A percentile compares a stretch with the other conserved stretches of the same genome.
Conservation (phyloP, 2,113 vertebrate genomes). For the Rhinichthys klamathensis region DNA sequence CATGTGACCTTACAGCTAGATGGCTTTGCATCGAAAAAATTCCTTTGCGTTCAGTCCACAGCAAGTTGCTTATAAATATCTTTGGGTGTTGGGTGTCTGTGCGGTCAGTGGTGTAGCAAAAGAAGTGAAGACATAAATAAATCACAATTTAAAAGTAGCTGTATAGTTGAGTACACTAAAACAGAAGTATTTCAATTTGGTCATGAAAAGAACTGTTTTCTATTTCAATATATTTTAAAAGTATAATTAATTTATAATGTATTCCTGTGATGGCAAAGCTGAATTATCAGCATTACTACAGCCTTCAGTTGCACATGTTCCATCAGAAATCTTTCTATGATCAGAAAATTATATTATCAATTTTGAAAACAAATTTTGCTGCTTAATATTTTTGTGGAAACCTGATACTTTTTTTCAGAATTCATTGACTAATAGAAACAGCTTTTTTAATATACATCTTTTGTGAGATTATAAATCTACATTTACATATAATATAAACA, state of each 20-base stretch:
- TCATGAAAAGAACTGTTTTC: neutral
- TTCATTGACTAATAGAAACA: no score
- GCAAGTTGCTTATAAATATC: constrained; percentile 4
- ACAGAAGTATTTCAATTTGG: neutral
- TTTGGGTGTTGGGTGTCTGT: constrained; percentile 22
- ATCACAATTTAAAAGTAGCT: neutral
- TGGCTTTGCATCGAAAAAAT: neutral
- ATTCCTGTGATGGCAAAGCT: neutral
- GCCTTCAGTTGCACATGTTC: neutral
- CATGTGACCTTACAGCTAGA: constrained; percentile 5
- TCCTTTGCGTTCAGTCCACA: neutral
- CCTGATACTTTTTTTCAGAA: neutral
- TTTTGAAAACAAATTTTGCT: neutral
- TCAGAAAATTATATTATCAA: neutral
- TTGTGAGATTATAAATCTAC: no score
- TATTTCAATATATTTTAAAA: neutral
- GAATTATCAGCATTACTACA: neutral
- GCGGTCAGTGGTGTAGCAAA: constrained; percentile 19
- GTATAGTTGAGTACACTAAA: neutral
- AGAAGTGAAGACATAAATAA: neutral
- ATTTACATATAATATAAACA: no score
- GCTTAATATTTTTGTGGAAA: neutral
- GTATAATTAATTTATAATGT: no score
- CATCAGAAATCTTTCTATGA: neutral
- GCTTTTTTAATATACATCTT: no score